Evolutionary conservation across 2,113 vertebrate species (phyloP), one percentile per base, ranked within the genome.

Genomic region (Amphiprion percula): DNA sequence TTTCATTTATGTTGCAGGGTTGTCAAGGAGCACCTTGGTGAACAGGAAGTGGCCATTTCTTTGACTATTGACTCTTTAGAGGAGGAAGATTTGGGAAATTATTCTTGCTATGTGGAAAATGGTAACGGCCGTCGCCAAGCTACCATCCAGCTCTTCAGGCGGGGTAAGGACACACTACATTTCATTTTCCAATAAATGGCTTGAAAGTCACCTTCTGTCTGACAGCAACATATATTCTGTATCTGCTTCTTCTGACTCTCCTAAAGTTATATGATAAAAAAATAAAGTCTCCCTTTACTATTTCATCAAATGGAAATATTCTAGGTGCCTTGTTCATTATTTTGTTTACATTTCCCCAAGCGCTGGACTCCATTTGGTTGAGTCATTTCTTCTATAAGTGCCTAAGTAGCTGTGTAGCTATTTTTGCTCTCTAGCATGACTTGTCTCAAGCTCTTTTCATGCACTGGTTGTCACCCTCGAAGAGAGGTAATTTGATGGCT

Each of bases 21-120:
- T 83, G 94, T 99, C 86, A 97, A 95, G 87, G 96, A 99, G 80
- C 97, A 99, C 94, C 96, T 99, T 0, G 98, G 98, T 41, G 98
- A 99, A 82, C 96, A 99, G 85, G 97, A 99, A 93, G 98, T 99
- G 92, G 96, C 97, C 69, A 97, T 99, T 88, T 99, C 97, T 26
- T 91, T 99, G 94, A 97, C 97, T 65, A 96, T 99, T 77, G 96
- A 97, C 84, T 96, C 96, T 24, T 94, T 99, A 16, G 97, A 99
- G 91, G 97, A 99, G 87, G 95, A 93, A 76, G 98, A 99, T 90
- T 93, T 99, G 79, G 98, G 98, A 59, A 99, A 99, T 94, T 99
- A 99, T 81, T 98, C 98, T 0, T 99, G 98, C 87, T 98, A 98
- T 2, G 98, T 98, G 1, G 98, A 99, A 93, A 99, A 99, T 70